These are phyloP conservation scores for Pocillopora damicornis DNA, from an alignment of 64 coral and sea anemone genomes.

Conservation along the genomic window DNA sequence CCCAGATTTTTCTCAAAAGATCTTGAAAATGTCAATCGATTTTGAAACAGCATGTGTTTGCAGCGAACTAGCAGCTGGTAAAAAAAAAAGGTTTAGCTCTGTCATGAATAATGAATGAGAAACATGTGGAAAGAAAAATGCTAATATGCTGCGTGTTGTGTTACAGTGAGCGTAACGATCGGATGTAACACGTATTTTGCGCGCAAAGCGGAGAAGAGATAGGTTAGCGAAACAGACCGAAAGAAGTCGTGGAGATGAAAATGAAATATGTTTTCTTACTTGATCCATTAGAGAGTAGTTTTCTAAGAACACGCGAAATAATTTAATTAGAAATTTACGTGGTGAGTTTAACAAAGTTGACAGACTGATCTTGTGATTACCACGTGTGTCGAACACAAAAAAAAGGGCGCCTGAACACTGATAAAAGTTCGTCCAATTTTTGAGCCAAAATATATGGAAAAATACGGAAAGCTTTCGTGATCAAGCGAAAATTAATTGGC, in stretches of 20 bases:
- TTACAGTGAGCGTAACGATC: background rate
- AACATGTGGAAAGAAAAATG: background rate
- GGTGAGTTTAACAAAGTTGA: background rate
- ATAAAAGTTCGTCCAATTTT: too few species aligned
- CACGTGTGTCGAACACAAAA: background rate
- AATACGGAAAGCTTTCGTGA: too few species aligned
- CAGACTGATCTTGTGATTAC: background rate
- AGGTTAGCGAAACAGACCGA: background rate
- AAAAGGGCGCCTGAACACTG: too few species aligned
- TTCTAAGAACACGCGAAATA: background rate
- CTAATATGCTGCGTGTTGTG: background rate
- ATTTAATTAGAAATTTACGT: background rate
- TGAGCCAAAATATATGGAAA: too few species aligned
- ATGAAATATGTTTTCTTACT: background rate
- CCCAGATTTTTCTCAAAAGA: background rate
- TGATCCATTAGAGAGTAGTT: background rate
- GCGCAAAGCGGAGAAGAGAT: too few species aligned
- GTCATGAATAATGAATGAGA: conserved; percentile 17
- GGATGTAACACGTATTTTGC: background rate
- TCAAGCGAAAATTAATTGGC: too few species aligned
- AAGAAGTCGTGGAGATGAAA: background rate
- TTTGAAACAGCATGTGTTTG: background rate
- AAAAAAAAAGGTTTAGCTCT: background rate
- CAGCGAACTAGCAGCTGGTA: background rate
- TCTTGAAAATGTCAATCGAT: background rate